Base-by-base conservation (phyloP, 2,113 vertebrate species). In the Neolamprologus variostigma region DNA sequence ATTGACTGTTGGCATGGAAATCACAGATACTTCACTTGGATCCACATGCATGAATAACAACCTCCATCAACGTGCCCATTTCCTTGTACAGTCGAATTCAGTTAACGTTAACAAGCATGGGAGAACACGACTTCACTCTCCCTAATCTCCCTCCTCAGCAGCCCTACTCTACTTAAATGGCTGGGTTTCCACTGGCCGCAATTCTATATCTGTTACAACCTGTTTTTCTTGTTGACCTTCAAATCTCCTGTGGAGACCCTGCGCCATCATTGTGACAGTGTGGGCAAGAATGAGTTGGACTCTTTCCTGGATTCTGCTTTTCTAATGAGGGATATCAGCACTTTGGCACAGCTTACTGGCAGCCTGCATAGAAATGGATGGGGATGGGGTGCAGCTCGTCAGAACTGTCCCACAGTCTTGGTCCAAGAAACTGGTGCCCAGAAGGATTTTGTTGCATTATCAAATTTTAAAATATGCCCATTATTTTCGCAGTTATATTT, bases 311-410 rank as follows among this genome's bases (percentile, higher is more conserved):
- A 96, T 94, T 51, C 87, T 80, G 93, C 85, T 90, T 92, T 96
- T 94, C 93, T 96, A 96, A 96, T 96, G 94, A 96, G 94, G 89
- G 93, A 92, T 94, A 94, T 95, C 94, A 91, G 90, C 91, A 92
- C 92, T 94, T 95, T 96, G 96, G 95, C 96, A 94, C 83, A 66
- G 91, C 88, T 95, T 92, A 94, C 93, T 95, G 95, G 96, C 95
- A 95, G 89, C 85, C 31, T 87, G 91, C 90, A 84, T 93, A 92
- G 78, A 92, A 92, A 95, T 91, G 92, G 91, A 95, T 94, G 90
- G 86, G 87, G 88, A 93, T 88, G 68, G 82, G 92, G 89, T 90
- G 87, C 87, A 93, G 89, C 89, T 91, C 73, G 50, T 93, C 87
- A 93, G 85, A 95, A 91, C 87, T 86, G 91, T 92, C 93, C 91